Evolutionary conservation across 2,113 vertebrate genomes (phyloP).

Genomic region (Ictidomys tridecemlineatus): DNA sequence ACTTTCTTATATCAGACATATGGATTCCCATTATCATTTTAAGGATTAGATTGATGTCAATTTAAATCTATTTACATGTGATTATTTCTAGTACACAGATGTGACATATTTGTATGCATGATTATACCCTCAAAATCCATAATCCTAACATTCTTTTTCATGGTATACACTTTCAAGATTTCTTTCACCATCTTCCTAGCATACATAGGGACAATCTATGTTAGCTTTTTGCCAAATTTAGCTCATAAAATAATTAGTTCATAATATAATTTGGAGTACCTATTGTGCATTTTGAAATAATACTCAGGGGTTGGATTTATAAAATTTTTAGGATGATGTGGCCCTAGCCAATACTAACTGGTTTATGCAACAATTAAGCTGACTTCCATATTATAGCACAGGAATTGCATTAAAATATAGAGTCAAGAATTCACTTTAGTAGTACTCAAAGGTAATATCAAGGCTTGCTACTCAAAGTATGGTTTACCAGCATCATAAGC

Average conservation of each 20-base stretch:
- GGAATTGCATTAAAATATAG: not conserved
- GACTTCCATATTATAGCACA: not conserved
- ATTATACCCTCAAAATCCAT: not conserved
- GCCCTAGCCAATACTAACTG: not conserved
- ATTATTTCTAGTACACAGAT: not conserved
- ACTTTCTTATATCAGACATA: not conserved
- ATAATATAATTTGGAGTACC: not conserved
- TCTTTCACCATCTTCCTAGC: not conserved
- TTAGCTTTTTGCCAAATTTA: not conserved
- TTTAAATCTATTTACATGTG: not conserved
- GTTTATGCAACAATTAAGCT: not conserved
- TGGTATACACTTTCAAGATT: not conserved
- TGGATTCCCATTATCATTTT: not conserved
- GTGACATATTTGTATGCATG: not conserved
- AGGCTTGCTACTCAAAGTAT: not conserved
- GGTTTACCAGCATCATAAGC: fast-evolving
- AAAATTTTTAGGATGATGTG: not conserved
- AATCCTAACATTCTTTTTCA: not conserved
- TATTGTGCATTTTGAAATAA: not conserved
- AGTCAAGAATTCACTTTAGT: not conserved
- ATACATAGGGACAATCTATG: not conserved
- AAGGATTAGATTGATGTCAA: not conserved
- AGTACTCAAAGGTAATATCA: not conserved
- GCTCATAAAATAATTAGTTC: too few species aligned
- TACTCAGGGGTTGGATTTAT: not conserved